Conservation (phyloP, 2,113 vertebrate genomes). For the Ptilonorhynchus violaceus region DNA sequence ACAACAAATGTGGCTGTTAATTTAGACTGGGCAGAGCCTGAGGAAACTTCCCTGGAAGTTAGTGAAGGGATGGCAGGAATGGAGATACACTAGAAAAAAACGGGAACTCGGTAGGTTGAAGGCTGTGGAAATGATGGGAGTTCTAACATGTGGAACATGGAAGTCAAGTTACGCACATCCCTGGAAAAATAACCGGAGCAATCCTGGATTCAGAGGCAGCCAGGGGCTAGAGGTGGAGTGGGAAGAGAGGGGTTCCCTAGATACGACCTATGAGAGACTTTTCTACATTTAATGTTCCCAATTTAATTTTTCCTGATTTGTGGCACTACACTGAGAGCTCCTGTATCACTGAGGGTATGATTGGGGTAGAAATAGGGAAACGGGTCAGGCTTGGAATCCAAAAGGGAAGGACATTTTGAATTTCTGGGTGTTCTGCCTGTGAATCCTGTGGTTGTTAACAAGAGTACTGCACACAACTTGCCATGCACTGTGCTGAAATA, state of each 20-base stretch:
- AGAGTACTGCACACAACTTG: background rate
- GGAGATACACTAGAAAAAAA: background rate
- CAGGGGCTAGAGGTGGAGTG: background rate
- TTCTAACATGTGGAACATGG: background rate
- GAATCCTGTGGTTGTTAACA: slow-evolving; percentile 23
- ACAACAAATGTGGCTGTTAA: background rate
- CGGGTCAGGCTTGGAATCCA: background rate
- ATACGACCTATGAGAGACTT: background rate
- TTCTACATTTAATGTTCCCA: background rate
- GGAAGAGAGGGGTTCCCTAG: background rate
- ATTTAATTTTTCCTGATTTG: background rate
- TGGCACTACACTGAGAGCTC: background rate
- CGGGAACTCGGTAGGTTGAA: background rate
- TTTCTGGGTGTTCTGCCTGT: background rate
- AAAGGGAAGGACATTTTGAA: background rate
- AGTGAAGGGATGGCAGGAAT: background rate
- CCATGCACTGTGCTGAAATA: slow-evolving; percentile 28
- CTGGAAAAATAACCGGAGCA: background rate
- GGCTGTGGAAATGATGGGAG: background rate
- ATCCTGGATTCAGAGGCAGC: background rate
- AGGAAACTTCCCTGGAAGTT: background rate
- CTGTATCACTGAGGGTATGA: background rate
- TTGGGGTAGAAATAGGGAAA: background rate
- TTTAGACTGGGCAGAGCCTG: background rate
- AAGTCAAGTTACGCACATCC: background rate